Conservation (phyloP, 2,797 vertebrate species). For the Hippocampus kuda region DNA sequence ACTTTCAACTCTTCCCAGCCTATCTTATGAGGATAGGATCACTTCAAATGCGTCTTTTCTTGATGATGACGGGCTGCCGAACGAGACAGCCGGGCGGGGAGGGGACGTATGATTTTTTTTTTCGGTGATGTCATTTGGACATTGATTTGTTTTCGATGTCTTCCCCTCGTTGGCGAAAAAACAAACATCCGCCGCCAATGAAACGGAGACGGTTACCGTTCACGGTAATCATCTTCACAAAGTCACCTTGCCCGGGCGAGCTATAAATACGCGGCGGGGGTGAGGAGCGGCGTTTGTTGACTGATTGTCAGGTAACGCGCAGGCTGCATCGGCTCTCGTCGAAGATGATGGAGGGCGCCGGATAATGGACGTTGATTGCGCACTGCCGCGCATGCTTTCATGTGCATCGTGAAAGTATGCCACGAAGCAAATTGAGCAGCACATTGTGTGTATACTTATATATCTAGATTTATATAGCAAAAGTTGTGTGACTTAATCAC, state of each 20-base stretch:
- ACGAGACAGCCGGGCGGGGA: neutral
- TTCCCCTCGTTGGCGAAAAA: conserved; percentile 11
- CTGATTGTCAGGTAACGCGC: conserved; percentile 18
- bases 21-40: conserved; percentile 5
- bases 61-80: conserved; percentile 6
- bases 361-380: conserved; percentile 2
- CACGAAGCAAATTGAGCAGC: neutral
- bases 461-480: too few relatives aligned
- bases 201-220: conserved; percentile 20
- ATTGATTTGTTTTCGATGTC: conserved; percentile 30
- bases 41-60: neutral
- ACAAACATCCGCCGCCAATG: conserved; percentile 27
- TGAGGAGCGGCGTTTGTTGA: conserved; percentile 21
- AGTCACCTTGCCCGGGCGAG: conserved; percentile 41
- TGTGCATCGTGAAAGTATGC: neutral
- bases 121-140: conserved; percentile 15
- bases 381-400: conserved; percentile 1
- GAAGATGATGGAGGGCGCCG: conserved; percentile 7
- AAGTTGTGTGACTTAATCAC: too few relatives aligned
- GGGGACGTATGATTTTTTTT: conserved; percentile 14
- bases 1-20: neutral
- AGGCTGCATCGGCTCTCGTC: conserved; percentile 11
- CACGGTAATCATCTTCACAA: conserved; percentile 31
- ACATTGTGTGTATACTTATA: too few relatives aligned
- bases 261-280: conserved; percentile 36